Percentiles rank a stretch among this genome's conserved stretches.
phyloP scores from a whole-genome alignment of 2,113 vertebrate species.

The Neolamprologus devosi region DNA sequence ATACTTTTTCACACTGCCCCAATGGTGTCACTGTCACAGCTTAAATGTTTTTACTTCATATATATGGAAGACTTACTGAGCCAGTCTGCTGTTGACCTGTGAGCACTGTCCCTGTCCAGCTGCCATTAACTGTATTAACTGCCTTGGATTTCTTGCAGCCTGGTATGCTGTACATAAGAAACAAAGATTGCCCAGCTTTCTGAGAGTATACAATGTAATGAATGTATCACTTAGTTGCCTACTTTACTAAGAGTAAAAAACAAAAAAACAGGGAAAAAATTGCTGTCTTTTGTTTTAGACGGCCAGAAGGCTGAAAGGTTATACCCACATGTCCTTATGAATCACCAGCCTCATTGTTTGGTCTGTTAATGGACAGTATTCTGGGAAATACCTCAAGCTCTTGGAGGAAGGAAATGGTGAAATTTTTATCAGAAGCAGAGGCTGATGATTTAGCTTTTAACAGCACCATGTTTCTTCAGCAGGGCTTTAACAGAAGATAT shows the following conservation, averaged over 20 bases:
- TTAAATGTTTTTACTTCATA: neutral
- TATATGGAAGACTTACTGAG: neutral
- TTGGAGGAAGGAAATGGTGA: neutral
- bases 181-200: neutral
- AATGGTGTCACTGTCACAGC: neutral
- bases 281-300: neutral
- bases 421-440: neutral
- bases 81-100: neutral
- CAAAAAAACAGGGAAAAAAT: neutral
- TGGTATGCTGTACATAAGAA: neutral
- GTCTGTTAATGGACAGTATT: neutral
- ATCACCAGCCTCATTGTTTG: neutral
- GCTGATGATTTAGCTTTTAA: neutral
- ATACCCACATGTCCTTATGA: neutral
- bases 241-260: neutral
- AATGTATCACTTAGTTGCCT: neutral
- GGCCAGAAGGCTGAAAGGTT: neutral
- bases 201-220: neutral
- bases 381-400: neutral
- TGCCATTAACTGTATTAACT: neutral
- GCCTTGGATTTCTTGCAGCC: neutral
- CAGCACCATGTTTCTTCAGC: neutral
- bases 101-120: neutral
- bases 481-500: neutral
- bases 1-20: neutral